Conservation (phyloP, 1,140 invertebrate species). For the Drosophila tristis region DNA sequence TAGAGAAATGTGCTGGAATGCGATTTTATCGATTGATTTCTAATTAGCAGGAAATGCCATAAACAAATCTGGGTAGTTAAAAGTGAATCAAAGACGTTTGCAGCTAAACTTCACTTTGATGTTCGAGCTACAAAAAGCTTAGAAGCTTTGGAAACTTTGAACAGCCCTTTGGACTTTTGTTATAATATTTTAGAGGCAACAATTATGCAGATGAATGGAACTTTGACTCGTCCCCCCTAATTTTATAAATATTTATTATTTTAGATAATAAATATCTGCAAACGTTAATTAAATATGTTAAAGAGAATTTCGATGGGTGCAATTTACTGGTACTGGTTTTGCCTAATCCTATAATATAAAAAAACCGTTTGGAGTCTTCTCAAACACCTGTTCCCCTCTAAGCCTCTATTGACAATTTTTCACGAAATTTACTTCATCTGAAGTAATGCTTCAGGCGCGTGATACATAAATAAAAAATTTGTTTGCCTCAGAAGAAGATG, state of each 20-base stretch:
- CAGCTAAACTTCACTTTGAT: too few relatives aligned
- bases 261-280: conserved; percentile 4
- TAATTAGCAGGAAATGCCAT: conserved; percentile 52
- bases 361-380: conserved; percentile 7
- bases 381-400: conserved; percentile 39
- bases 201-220: too few relatives aligned
- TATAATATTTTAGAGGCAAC: too few relatives aligned
- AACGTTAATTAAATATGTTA: not conserved
- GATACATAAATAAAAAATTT: conserved; percentile 66
- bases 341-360: not conserved
- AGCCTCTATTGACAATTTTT: conserved; percentile 39
- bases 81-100: conserved; percentile 2
- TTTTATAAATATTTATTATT: not conserved
- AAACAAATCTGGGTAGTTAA: conserved; percentile 17
- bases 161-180: too few relatives aligned
- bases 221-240: too few relatives aligned
- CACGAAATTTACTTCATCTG: conserved; percentile 14
- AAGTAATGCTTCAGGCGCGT: conserved; percentile 39
- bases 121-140: too few relatives aligned
- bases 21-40: conserved; percentile 67
- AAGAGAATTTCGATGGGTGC: not conserved
- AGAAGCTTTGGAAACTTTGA: too few relatives aligned
- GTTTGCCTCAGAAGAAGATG: conserved; percentile 23
- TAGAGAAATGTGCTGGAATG: conserved; percentile 31
- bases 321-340: too few relatives aligned